These are phyloP conservation scores for Lagocephalus sceleratus DNA, from an alignment of 2,797 vertebrate genomes.

Conservation along the genomic window DNA sequence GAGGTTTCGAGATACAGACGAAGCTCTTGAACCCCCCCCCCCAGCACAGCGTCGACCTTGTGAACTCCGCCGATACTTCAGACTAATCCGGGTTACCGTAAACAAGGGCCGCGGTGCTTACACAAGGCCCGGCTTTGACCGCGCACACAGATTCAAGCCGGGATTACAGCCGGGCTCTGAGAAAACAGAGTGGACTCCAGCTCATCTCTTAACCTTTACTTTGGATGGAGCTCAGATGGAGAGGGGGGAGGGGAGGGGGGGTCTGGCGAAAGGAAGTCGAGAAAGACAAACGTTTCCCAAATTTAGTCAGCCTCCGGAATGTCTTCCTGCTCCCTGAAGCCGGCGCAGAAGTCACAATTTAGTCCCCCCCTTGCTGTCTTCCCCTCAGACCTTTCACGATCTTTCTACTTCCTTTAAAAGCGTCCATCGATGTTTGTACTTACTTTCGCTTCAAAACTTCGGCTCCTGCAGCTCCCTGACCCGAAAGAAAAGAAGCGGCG, in stretches of 20 bases:
- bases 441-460: no score
- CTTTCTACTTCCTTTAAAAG: neutral
- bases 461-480: neutral
- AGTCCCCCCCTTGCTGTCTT: no score
- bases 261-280: slow-evolving; percentile 6
- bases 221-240: slow-evolving; percentile 25
- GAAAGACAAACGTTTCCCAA: slow-evolving; percentile 15
- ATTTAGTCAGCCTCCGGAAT: neutral
- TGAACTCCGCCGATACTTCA: slow-evolving; percentile 7
- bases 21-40: neutral
- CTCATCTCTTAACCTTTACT: slow-evolving; percentile 36
- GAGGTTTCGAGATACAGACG: neutral
- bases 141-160: slow-evolving; percentile 1
- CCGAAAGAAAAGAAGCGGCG: neutral
- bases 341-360: no score
- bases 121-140: slow-evolving; percentile 16
- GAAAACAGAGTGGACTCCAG: slow-evolving; percentile 38
- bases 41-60: slow-evolving; percentile 1
- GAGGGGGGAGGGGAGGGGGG: slow-evolving; percentile 2
- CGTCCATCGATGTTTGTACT: no score
- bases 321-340: neutral
- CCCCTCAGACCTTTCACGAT: neutral
- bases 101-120: slow-evolving; percentile 19
- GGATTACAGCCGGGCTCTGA: slow-evolving; percentile 31
- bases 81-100: slow-evolving; percentile 29